Evolutionary conservation across 2,888 invertebrate species (phyloP).

Genomic region (Harpalus rufipes): DNA sequence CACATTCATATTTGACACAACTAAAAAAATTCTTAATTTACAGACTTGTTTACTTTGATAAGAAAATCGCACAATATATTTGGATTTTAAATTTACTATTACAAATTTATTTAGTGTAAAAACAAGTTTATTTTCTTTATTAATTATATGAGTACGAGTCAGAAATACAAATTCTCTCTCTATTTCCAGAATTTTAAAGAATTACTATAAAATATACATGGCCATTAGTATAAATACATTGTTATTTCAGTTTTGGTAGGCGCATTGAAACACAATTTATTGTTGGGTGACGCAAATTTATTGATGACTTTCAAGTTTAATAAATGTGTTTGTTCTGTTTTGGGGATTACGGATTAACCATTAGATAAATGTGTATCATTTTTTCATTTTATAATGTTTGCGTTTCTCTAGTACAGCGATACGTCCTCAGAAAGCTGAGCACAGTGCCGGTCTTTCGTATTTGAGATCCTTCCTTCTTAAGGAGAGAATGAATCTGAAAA

Average conservation of each 20-base stretch:
- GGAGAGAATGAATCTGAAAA: too few species aligned
- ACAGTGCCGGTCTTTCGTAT: not conserved
- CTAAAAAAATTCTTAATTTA: too few species aligned
- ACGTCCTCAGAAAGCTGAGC: conserved; percentile 16
- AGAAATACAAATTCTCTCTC: not conserved
- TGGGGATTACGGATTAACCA: conserved; percentile 16
- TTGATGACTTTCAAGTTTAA: conserved; percentile 34
- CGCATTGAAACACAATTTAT: conserved; percentile 29
- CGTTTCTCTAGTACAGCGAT: conserved; percentile 4
- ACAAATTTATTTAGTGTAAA: too few species aligned
- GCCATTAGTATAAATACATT: conserved; percentile 27
- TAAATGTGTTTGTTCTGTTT: conserved; percentile 39
- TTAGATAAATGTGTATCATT: conserved; percentile 42
- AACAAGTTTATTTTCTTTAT: not conserved
- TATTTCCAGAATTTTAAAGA: conserved; percentile 3
- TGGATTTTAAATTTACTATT: too few species aligned
- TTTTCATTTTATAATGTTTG: conserved; percentile 38
- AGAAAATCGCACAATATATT: too few species aligned
- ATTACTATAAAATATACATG: conserved; percentile 10
- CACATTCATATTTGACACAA: too few species aligned
- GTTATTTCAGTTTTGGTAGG: not conserved
- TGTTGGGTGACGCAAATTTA: conserved; percentile 24
- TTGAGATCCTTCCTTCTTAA: conserved; percentile 12
- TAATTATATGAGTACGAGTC: not conserved
- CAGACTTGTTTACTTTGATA: too few species aligned